phyloP scores from a whole-genome alignment of 2,113 vertebrate genomes.

The Pangasianodon gigas region DNA sequence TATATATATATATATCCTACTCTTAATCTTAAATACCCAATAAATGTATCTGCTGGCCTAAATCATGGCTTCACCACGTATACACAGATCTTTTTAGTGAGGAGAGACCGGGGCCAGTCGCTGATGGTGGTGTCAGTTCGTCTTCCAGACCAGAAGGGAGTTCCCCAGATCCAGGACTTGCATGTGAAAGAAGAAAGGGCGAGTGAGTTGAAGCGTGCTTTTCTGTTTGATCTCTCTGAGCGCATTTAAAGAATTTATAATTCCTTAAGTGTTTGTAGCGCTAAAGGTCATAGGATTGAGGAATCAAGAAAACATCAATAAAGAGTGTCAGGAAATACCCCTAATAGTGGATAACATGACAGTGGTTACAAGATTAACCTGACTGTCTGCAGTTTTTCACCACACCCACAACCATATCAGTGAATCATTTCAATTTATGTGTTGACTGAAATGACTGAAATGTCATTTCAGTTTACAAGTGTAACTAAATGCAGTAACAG shows the following conservation, averaged over 20 bases:
- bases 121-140: constrained; percentile 78
- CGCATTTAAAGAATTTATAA: background rate
- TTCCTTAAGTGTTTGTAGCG: background rate
- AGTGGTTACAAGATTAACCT: background rate
- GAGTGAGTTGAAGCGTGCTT: constrained; percentile 69
- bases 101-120: constrained; percentile 70
- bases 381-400: background rate
- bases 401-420: background rate
- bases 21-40: background rate
- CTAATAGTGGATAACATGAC: background rate
- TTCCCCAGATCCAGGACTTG: constrained; percentile 68
- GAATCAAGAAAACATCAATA: background rate
- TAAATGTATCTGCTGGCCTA: background rate
- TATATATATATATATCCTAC: background rate
- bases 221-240: background rate
- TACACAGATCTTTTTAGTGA: constrained; percentile 80
- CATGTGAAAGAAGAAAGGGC: constrained; percentile 83
- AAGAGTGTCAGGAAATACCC: background rate
- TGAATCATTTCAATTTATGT: background rate
- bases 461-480: too few relatives aligned
- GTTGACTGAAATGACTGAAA: too few relatives aligned
- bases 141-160: constrained; percentile 64
- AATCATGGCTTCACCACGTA: background rate
- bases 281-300: background rate
- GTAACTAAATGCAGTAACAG: background rate